Conservation (phyloP, 2,888 invertebrate genomes). For the Keiferia lycopersicella region DNA sequence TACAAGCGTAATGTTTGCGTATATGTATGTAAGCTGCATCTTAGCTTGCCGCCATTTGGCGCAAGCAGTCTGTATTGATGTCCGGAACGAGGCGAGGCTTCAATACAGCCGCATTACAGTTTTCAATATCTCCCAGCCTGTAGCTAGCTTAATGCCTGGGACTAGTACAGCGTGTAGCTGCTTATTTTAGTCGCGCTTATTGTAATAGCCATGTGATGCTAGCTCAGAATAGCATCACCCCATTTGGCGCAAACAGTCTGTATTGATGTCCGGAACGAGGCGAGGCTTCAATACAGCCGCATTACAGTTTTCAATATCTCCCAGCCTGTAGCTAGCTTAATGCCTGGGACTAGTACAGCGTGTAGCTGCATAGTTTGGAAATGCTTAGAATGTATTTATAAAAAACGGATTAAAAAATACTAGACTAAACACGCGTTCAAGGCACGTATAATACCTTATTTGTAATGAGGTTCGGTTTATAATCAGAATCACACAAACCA, state of each 20-base stretch:
- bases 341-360: not conserved
- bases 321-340: not conserved
- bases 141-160: constrained; percentile 7
- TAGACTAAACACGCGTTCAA: too few species aligned
- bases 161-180: not conserved
- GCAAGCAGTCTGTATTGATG: constrained; percentile 3
- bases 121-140: constrained; percentile 11
- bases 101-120: constrained; percentile 15
- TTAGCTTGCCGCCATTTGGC: too few species aligned
- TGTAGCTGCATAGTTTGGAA: too few species aligned
- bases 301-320: constrained; percentile 19
- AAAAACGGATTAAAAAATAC: too few species aligned
- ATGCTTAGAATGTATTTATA: too few species aligned
- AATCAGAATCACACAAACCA: too few species aligned
- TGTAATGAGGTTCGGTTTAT: too few species aligned
- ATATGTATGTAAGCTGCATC: too few species aligned
- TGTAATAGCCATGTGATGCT: not conserved
- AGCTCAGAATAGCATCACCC: not conserved
- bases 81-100: not conserved
- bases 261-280: not conserved
- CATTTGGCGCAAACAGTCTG: not conserved
- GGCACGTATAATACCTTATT: too few species aligned
- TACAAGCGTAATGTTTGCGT: too few species aligned
- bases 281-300: constrained; percentile 9
- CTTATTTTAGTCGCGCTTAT: not conserved